Evolutionary conservation across 2,797 vertebrate genomes (phyloP).

Genomic region (Urocyon cinereoargenteus): DNA sequence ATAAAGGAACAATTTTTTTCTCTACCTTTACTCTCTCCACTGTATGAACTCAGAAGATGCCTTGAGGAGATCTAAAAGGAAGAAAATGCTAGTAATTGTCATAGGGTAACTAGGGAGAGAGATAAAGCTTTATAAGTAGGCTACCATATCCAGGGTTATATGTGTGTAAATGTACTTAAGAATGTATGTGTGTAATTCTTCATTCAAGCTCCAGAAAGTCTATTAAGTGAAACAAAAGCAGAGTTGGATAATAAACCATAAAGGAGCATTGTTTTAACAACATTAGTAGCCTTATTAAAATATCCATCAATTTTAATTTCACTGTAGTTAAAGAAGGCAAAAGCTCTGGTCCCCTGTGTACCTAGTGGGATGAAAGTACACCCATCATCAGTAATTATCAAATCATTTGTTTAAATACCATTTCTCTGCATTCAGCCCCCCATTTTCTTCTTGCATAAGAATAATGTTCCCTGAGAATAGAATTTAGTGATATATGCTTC

Average conservation of each 20-base stretch:
- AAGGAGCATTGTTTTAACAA: slow-evolving; percentile 31
- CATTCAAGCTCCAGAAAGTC: background rate
- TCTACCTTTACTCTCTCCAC: background rate
- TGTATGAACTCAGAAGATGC: background rate
- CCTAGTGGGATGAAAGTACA: slow-evolving; percentile 42
- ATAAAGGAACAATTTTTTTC: background rate
- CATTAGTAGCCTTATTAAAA: slow-evolving; percentile 61
- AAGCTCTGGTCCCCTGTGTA: background rate
- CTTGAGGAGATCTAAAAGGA: background rate
- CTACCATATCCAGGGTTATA: background rate
- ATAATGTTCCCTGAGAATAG: slow-evolving; percentile 60
- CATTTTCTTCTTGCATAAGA: slow-evolving; percentile 57
- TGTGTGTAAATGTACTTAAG: background rate
- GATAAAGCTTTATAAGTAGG: background rate
- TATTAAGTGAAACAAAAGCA: slow-evolving; percentile 40
- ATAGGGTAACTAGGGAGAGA: background rate
- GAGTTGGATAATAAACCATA: slow-evolving; percentile 24
- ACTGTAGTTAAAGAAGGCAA: slow-evolving; percentile 48
- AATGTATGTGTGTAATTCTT: background rate
- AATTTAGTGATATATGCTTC: slow-evolving; percentile 83
- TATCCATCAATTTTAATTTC: slow-evolving; percentile 44
- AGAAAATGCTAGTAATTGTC: background rate
- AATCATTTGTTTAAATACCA: slow-evolving; percentile 62
- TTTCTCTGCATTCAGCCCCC: slow-evolving; percentile 40
- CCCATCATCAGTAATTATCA: slow-evolving; percentile 19